Percentiles rank a stretch among this genome's conserved stretches.
Conservation (phyloP, 2,113 vertebrate genomes). For the Lepus timidus region DNA sequence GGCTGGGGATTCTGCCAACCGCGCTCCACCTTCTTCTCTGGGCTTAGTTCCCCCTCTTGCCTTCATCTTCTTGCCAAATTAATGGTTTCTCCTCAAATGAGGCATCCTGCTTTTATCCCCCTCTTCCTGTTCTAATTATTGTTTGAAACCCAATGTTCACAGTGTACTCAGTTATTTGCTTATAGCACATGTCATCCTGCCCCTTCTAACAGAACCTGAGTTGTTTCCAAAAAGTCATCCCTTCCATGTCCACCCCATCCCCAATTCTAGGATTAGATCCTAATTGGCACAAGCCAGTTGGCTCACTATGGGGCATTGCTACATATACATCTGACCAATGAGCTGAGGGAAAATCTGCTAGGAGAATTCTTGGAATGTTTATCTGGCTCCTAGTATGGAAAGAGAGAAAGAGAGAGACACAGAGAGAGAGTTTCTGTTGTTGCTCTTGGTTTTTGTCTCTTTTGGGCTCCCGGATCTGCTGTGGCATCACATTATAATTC, state of each 20-base stretch:
- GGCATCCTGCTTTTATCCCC: not conserved
- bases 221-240: not conserved
- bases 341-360: not conserved
- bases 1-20: not conserved
- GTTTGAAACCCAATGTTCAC: not conserved
- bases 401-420: not conserved
- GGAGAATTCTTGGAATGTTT: not conserved
- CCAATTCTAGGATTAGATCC: not conserved
- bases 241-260: not conserved
- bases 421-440: not conserved
- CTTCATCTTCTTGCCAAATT: not conserved
- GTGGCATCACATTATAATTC: not conserved
- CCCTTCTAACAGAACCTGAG: not conserved
- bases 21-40: not conserved
- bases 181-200: not conserved
- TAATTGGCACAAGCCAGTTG: not conserved
- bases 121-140: not conserved
- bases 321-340: not conserved
- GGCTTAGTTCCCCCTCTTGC: not conserved
- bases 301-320: not conserved
- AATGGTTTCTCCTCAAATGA: not conserved
- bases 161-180: not conserved
- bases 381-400: not conserved
- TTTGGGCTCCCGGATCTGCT: not conserved
- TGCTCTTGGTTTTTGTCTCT: not conserved